phyloP scores from a whole-genome alignment of 2,113 vertebrate species.

The Gnathonemus echidnorhynchus region DNA sequence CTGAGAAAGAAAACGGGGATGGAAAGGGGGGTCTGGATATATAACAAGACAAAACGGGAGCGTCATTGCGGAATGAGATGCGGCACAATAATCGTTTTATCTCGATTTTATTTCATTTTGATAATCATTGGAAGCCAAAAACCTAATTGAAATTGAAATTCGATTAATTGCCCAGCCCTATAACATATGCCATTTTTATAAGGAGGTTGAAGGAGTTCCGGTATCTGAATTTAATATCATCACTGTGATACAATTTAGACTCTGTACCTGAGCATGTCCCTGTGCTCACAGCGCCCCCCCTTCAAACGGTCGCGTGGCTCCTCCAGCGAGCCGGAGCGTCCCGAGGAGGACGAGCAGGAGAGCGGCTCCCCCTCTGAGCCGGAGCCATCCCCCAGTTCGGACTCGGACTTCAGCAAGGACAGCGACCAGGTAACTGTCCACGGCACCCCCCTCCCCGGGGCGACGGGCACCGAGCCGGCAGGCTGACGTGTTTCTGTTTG shows the following conservation, averaged over 20 bases:
- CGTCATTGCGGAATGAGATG: too few relatives aligned
- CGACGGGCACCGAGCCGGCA: too few relatives aligned
- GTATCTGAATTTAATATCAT: not conserved
- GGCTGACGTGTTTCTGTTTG: not conserved
- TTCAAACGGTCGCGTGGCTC: slow-evolving; percentile 75
- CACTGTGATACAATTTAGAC: not conserved
- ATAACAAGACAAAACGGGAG: not conserved
- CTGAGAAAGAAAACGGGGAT: not conserved
- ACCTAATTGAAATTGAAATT: not conserved
- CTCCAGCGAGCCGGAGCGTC: slow-evolving; percentile 67
- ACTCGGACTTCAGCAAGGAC: slow-evolving; percentile 84
- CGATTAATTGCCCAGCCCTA: not conserved
- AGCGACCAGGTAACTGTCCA: slow-evolving; percentile 77
- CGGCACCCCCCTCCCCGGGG: not conserved
- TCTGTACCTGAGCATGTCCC: not conserved
- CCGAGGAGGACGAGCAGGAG: slow-evolving; percentile 58
- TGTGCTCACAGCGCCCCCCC: slow-evolving; percentile 32
- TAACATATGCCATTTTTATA: not conserved
- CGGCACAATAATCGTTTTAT: not conserved
- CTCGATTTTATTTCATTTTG: not conserved
- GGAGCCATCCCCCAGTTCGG: slow-evolving; percentile 77
- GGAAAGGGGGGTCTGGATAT: not conserved
- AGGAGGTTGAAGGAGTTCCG: not conserved
- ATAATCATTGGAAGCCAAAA: not conserved
- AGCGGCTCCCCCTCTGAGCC: slow-evolving; percentile 79